phyloP scores from a whole-genome alignment of 2,113 vertebrate species.

The Rana temporaria region DNA sequence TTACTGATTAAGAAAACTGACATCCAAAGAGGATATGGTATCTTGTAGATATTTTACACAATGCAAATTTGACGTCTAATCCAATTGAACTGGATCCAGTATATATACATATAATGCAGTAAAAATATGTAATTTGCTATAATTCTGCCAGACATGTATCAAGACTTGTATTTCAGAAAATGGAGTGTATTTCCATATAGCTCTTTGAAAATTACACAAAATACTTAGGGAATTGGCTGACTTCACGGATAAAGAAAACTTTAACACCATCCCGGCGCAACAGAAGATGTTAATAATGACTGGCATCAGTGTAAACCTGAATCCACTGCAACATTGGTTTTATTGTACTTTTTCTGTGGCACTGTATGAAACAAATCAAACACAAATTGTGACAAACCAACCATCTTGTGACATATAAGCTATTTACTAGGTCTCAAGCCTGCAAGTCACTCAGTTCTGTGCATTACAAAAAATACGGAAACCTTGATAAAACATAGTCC shows the following conservation, averaged over 20 bases:
- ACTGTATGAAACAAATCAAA: conserved; percentile 73
- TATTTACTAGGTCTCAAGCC: conserved; percentile 58
- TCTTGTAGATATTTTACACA: conserved; percentile 20
- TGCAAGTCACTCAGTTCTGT: conserved; percentile 53
- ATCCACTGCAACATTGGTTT: conserved; percentile 62
- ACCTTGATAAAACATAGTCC: conserved; percentile 60
- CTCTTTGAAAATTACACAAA: conserved; percentile 27
- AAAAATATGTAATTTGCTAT: conserved; percentile 21
- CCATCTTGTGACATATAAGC: conserved; percentile 65
- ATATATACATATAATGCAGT: conserved; percentile 29
- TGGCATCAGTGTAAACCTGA: conserved; percentile 33
- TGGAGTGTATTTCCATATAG: neutral
- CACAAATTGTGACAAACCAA: conserved; percentile 66
- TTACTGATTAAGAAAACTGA: neutral
- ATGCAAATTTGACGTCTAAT: conserved; percentile 12
- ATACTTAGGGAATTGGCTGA: conserved; percentile 30
- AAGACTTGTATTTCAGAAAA: conserved; percentile 30
- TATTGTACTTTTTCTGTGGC: conserved; percentile 73
- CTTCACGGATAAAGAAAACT: conserved; percentile 22
- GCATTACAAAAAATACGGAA: conserved; percentile 61
- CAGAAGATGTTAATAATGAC: conserved; percentile 14
- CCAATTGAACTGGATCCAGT: conserved; percentile 2
- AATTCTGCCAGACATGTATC: conserved; percentile 2
- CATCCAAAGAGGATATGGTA: neutral
- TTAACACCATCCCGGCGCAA: conserved; percentile 38